Evolutionary conservation across 2,797 vertebrate genomes (phyloP), one percentile per base, ranked within the genome.

Genomic region (Propithecus perrieri): DNA sequence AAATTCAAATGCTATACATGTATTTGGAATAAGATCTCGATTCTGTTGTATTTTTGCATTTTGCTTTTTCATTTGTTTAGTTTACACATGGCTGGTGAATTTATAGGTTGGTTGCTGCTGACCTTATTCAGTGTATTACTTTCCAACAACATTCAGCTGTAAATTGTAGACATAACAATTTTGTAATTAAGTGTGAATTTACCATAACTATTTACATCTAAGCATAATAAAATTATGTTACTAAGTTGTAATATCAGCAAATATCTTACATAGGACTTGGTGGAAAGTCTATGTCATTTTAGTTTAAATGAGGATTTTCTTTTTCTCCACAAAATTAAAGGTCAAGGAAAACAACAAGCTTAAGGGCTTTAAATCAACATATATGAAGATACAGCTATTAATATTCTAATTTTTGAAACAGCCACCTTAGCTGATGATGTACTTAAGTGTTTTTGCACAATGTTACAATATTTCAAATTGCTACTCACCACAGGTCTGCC

Each of bases 1-100:
- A 97, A 26, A 89, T 91, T 95, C 71, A 91, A 38, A 85, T 84
- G 4, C 48, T 96, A n/a, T 46, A 72, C 43, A 43, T 96, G 61
- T 83, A 75, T 85, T 94, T 61, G 75, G 30, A 96, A 80, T 65
- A 57, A 41, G 69, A 89, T 38, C 55, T 87, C 15, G 22, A 85
- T 81, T 92, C 76, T 85, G 91, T 5, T 95, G 30, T 78, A 35
- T 72, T 97, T 94, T 95, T 88, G 71, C 89, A 80, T 55, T 80
- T 81, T 63, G 79, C 1, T 5, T 53, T 38, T 97, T 93, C 76
- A 80, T 95, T 28, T 94, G 76, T 91, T 96, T 96, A 95, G 2
- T 74, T 38, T 87, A 81, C 41, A 79, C 4, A 57, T 38, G 85
- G 2, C n/a, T 94, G 53, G 28, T 71, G 43, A 93, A 97, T 95